A percentile compares a stretch with the other conserved stretches of the same genome.
Conservation (phyloP, 2,113 vertebrate species). For the Myodes glareolus region DNA sequence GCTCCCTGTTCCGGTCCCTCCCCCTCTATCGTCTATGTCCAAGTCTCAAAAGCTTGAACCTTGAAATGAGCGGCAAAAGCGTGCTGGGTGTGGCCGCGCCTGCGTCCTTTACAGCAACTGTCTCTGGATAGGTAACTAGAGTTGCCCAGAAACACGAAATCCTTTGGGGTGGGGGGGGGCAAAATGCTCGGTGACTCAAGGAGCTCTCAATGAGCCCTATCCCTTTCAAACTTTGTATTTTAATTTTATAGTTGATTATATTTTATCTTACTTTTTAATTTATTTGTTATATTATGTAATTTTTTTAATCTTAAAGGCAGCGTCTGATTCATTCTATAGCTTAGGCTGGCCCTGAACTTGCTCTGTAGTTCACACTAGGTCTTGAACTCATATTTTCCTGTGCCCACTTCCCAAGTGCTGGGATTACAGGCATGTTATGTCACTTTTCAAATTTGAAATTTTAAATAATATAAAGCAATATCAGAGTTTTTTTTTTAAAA, state of each 20-base stretch:
- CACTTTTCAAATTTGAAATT: not conserved
- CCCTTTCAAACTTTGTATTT: not conserved
- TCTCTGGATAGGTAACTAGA: not conserved
- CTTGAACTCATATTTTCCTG: not conserved
- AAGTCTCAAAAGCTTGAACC: constrained; percentile 90
- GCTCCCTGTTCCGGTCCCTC: not conserved
- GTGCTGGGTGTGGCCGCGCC: constrained; percentile 83
- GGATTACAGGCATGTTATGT: not conserved
- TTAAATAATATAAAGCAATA: not conserved
- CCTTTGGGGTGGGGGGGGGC: not conserved
- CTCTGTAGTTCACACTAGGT: not conserved
- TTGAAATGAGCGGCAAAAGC: constrained; percentile 87
- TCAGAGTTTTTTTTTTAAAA: not conserved
- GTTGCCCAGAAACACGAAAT: not conserved
- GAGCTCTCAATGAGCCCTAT: not conserved
- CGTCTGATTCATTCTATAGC: not conserved
- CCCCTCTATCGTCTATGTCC: constrained; percentile 91
- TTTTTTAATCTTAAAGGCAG: not conserved
- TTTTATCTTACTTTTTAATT: not conserved
- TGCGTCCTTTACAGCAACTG: constrained; percentile 39
- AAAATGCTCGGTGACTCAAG: not conserved
- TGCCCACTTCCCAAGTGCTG: not conserved
- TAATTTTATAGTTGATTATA: not conserved
- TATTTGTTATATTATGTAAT: not conserved
- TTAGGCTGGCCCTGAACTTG: not conserved